A percentile compares a stretch with the other conserved stretches of the same genome.
Evolutionary conservation across 1,140 invertebrate species (phyloP).

Genomic region (Eumaeus atala): DNA sequence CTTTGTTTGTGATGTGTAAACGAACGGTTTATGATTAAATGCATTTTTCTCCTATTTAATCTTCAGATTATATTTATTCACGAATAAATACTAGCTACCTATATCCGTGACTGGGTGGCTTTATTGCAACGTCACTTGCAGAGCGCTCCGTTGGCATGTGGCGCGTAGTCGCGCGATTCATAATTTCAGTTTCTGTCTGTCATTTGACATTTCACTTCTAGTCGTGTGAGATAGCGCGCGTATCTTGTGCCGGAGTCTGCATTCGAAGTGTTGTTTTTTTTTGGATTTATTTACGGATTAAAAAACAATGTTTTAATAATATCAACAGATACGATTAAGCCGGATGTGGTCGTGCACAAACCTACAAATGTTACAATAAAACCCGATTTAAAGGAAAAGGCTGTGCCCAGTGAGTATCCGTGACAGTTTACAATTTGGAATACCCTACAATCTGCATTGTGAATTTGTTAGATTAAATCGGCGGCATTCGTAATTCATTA

Average conservation of each 20-base stretch:
- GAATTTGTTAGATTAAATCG: constrained; percentile 29
- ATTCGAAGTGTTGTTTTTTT: constrained; percentile 17
- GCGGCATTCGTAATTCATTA: constrained; percentile 42
- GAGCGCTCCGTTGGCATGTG: constrained; percentile 28
- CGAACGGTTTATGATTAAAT: no score
- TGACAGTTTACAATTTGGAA: constrained; percentile 24
- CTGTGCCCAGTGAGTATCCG: constrained; percentile 66
- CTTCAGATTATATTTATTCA: no score
- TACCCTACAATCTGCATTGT: constrained; percentile 30
- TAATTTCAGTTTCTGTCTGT: constrained; percentile 32
- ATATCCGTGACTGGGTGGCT: constrained; percentile 9
- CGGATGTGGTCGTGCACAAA: constrained; percentile 65
- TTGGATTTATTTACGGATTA: constrained; percentile 21
- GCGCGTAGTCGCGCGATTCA: constrained; percentile 17
- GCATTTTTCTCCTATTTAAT: no score
- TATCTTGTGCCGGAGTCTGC: constrained; percentile 25
- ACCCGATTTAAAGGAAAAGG: constrained; percentile 52
- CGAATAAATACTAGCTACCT: no score
- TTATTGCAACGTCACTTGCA: constrained; percentile 42
- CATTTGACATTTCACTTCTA: constrained; percentile 46
- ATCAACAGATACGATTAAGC: constrained; percentile 65
- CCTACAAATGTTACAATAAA: constrained; percentile 52
- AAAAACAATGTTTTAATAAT: constrained; percentile 58
- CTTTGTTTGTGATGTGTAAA: no score
- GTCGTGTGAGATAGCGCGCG: constrained; percentile 28